A percentile compares a stretch with the other conserved stretches of the same genome.
Evolutionary conservation across 1,140 invertebrate genomes (phyloP).

Genomic region (Diuraphis noxia): DNA sequence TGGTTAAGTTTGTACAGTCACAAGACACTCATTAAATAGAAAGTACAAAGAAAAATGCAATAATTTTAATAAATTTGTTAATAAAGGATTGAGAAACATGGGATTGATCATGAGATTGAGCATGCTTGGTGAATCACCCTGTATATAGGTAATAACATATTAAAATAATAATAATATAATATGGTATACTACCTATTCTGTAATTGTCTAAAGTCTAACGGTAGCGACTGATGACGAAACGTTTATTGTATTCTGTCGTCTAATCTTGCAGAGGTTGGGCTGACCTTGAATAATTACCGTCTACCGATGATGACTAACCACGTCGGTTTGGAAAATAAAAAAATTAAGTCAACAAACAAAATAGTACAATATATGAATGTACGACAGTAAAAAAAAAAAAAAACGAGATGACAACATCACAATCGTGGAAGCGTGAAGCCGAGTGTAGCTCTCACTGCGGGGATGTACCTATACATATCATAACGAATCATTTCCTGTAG

Average conservation of each 20-base stretch:
- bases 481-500: constrained; percentile 41
- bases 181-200: not conserved
- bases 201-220: not conserved
- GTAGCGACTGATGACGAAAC: not conserved
- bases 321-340: not conserved
- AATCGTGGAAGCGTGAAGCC: constrained; percentile 21
- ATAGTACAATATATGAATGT: not conserved
- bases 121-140: not conserved
- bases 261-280: constrained; percentile 12
- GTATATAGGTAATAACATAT: not conserved
- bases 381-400: not conserved
- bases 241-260: not conserved
- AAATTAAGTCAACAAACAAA: not conserved
- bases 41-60: not conserved
- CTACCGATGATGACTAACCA: not conserved
- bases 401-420: not conserved
- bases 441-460: not conserved
- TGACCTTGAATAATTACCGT: constrained; percentile 11
- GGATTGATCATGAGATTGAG: not conserved
- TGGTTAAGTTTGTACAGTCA: too few species aligned
- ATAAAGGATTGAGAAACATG: not conserved
- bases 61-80: not conserved
- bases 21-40: not conserved
- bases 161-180: not conserved
- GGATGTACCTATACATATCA: not conserved